A percentile compares a stretch with the other conserved stretches of the same genome.
Conservation (phyloP, 2,113 vertebrate genomes). For the Hirundichthys speculiger region DNA sequence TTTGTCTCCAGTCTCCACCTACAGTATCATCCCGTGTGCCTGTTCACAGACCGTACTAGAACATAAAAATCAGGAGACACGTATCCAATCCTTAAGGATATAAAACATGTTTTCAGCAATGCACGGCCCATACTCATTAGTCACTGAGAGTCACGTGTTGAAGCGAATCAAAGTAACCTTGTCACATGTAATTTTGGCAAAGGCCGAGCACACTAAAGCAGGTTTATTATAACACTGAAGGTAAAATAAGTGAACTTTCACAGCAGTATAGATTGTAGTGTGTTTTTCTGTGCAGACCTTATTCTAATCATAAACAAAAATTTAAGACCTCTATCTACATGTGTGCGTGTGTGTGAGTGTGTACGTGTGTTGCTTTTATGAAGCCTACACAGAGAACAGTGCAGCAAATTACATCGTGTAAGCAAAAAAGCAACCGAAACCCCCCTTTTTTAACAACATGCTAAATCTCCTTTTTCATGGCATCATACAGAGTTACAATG, state of each 20-base stretch:
- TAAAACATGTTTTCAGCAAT: constrained; percentile 65
- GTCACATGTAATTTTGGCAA: constrained; percentile 70
- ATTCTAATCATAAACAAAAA: not conserved
- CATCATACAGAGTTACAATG: constrained; percentile 61
- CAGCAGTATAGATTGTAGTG: not conserved
- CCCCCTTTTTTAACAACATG: constrained; percentile 37
- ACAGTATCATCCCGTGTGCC: constrained; percentile 42
- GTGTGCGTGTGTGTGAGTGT: not conserved
- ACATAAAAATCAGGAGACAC: constrained; percentile 43
- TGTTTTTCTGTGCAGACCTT: not conserved
- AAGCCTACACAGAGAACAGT: constrained; percentile 14
- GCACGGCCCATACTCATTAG: constrained; percentile 65
- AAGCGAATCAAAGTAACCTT: constrained; percentile 75
- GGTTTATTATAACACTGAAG: constrained; percentile 30
- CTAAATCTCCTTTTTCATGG: constrained; percentile 60
- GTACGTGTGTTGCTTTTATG: constrained; percentile 20
- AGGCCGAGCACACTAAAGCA: constrained; percentile 52
- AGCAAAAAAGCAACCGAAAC: constrained; percentile 43
- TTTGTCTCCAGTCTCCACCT: constrained; percentile 34
- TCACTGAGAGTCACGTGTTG: constrained; percentile 56
- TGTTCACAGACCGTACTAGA: constrained; percentile 58
- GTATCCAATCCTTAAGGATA: constrained; percentile 11
- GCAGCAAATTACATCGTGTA: constrained; percentile 55
- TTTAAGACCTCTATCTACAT: not conserved
- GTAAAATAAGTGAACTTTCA: constrained; percentile 37